Evolutionary conservation across 2,888 invertebrate genomes (phyloP), one percentile per base, ranked within the genome.

Genomic region (Elmis aenea): DNA sequence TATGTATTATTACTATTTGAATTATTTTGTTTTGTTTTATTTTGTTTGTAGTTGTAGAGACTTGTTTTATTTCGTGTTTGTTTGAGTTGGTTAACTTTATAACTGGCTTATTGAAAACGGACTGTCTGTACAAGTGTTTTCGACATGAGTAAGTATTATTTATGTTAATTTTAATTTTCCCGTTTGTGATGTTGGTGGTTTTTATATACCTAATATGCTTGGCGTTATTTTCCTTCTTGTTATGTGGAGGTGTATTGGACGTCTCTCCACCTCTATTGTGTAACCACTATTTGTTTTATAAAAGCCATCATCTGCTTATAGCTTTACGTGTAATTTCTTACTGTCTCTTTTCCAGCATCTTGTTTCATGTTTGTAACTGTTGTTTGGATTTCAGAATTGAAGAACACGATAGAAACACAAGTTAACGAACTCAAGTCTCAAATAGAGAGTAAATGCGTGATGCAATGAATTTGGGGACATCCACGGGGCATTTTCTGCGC

Each of bases 391-490:
- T 58, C 87, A 93, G 93, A 92, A 77, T 75, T 93, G 81, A 93
- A 92, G 83, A 92, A 93, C 77, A 87, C 90, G 75, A 85, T 93
- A 80, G 92, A 93, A 77, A 86, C 90, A 71, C 92, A 92, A 82
- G 91, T 93, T 76, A 92, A 85, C 73, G 92, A 93, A 80, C 79
- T 93, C 73, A 93, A 92, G 78, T 83, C 90, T 70, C 89, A 91
- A 77, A 86, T 93, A 74, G 93, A 93, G 80, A 91, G 89, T 77
- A 91, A 89, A 79, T 91, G 91, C 79, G 88, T 85, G 73, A 83
- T 91, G 81, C 91, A 91, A 88, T 91, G 88, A 90, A 64, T 62
- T 59, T 53, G 75, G 60, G 59, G 63, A 63, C 58, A 64, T 57
- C 62, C 59, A 58, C 61, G 57, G 57, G 64, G 64, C 64, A 60